Evolutionary conservation across 2,113 vertebrate genomes (phyloP).

Genomic region (Amphiprion ocellaris): DNA sequence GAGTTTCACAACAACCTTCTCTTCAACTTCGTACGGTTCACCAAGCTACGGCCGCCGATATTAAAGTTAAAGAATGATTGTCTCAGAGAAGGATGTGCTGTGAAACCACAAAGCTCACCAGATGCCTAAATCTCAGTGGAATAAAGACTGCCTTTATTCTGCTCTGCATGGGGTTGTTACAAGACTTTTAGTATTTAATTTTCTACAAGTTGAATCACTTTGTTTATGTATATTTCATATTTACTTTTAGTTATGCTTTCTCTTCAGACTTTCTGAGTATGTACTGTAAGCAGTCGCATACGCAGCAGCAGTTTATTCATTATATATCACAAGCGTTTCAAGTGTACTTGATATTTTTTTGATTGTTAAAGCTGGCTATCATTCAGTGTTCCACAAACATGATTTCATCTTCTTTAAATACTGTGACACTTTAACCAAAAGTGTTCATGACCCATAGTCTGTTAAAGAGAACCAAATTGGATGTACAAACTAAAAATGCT

Average conservation of each 20-base stretch:
- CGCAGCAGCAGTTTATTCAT: conserved; percentile 19
- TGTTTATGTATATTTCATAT: conserved; percentile 58
- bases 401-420: conserved; percentile 22
- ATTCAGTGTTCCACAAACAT: conserved; percentile 40
- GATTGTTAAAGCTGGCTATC: conserved; percentile 22
- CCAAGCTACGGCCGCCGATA: conserved; percentile 92
- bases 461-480: conserved; percentile 54
- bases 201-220: conserved; percentile 61
- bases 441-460: conserved; percentile 28
- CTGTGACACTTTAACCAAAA: conserved; percentile 43
- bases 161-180: conserved; percentile 91
- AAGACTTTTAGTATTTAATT: conserved; percentile 67
- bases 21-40: conserved; percentile 93
- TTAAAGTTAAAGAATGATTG: conserved; percentile 60
- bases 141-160: conserved; percentile 73
- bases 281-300: conserved; percentile 40
- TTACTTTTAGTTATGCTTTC: conserved; percentile 48
- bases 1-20: conserved; percentile 91
- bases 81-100: conserved; percentile 53
- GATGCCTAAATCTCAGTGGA: conserved; percentile 83
- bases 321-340: conserved; percentile 33
- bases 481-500: conserved; percentile 55
- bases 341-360: conserved; percentile 29
- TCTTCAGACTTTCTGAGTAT: conserved; percentile 35
- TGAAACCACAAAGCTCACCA: conserved; percentile 67